Base-by-base conservation (phyloP, 2,113 vertebrate species). In the Amblyornis subalaris region DNA sequence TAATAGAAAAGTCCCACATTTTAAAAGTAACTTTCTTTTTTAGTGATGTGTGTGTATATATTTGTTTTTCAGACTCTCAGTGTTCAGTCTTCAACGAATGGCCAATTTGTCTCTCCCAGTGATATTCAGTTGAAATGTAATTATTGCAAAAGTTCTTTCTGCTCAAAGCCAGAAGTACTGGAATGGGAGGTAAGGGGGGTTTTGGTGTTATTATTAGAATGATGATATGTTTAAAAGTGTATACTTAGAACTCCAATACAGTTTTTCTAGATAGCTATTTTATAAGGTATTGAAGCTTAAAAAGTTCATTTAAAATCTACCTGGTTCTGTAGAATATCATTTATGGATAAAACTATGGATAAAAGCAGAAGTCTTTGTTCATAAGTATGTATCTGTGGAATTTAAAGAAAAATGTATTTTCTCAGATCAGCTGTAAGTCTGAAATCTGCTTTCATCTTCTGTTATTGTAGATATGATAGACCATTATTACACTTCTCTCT, bases 141-240 rank as follows among this genome's bases (percentile, higher is more conserved):
- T 97, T 99, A 99, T 96, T 99, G 99, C 95, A 98, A 99, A 95
- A 99, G 98, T 94, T 96, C 98, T 6, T 99, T 99, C 97, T 99
- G 98, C 98, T 96, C 99, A 83, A 99, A 99, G 94, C 99, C 99
- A 54, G 99, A 99, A 96, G 98, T 98, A 65, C 97, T 99, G 98
- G 99, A 99, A 76, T 99, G 99, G 99, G 98, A 99, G 99, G 99
- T 99, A 98, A 98, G 92, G 20, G 20, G 89, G 47, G 6, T 44
- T 79, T 45, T 58, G 7, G 1, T 53, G 7, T 79, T 91, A 54
- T 4, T 89, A 31, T 82, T 55, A 57, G 35, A 80, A 23, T 42
- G 26, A 17, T 74, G 3, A 71, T 72, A 13, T 66, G 24, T 72
- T 78, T 45, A 33, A 36, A 83, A 53, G 7, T 69, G 79, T 70